Percentiles rank a stretch among this genome's conserved stretches.
Conservation (phyloP, 2,888 invertebrate genomes). For the Troides helena region DNA sequence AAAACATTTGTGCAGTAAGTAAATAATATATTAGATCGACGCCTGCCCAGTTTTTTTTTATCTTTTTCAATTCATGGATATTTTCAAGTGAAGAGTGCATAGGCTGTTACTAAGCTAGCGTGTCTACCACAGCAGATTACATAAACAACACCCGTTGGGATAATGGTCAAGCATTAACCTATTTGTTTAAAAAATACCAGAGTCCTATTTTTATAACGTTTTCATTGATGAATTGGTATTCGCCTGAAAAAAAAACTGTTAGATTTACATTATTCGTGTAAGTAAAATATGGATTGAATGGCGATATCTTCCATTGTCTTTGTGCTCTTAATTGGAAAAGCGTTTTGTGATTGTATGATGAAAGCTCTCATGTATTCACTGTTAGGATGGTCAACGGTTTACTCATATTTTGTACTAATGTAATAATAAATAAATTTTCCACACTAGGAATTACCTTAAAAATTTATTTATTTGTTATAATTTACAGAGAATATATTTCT, state of each 20-base stretch:
- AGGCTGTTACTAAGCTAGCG: too few species aligned
- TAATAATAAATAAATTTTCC: conserved; percentile 18
- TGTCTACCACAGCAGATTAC: too few species aligned
- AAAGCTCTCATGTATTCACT: conserved; percentile 58
- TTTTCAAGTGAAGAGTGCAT: too few species aligned
- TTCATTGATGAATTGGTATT: conserved; percentile 20
- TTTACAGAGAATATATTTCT: neutral
- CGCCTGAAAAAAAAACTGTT: conserved; percentile 9
- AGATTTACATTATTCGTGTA: conserved; percentile 25
- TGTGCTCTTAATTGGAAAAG: conserved; percentile 34
- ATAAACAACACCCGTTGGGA: too few species aligned
- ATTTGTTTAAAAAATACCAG: conserved; percentile 1
- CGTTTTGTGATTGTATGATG: conserved; percentile 48
- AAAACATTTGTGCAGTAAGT: too few species aligned
- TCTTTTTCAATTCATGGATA: too few species aligned
- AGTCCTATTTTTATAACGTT: conserved; percentile 26
- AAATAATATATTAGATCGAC: too few species aligned
- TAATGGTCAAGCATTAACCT: too few species aligned
- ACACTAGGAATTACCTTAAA: neutral
- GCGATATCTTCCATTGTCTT: conserved; percentile 25
- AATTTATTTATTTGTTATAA: conserved; percentile 1
- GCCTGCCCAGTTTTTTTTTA: too few species aligned
- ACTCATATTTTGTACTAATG: conserved; percentile 28
- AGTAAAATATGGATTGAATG: conserved; percentile 33
- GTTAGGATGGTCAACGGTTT: conserved; percentile 56